Base-by-base conservation (phyloP, 2,888 invertebrate species). In the Drosophila anomalata region DNA sequence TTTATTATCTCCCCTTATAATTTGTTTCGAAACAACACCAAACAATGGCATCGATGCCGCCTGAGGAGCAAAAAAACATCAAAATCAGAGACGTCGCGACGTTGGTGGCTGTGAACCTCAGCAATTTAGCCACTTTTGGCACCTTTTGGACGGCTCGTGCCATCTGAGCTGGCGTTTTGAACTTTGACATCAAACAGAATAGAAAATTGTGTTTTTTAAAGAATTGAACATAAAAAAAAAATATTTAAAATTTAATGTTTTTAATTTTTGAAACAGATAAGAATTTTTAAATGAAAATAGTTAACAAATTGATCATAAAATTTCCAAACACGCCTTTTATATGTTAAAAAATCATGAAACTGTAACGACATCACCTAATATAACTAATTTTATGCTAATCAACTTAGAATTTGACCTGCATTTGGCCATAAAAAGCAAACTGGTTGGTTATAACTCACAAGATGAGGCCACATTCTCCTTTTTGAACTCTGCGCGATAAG, bases 101-200 rank as follows among this genome's bases (percentile, higher is more conserved):
- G 33, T 55, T 39, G 53, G 53, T 53, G 65, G 47, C 63, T 47
- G 33, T 31, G 22, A 61, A 36, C 62, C 52, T 31, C n/a, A 50
- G 33, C 48, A 50, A 66, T 67, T 83, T 73, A 78, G 75, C 76
- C 86, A 68, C 46, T 75, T 85, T 82, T 66, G 80, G 83, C 86
- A 86, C 86, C 83, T 79, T 69, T 51, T 54, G 55, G 51, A 12
- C 22, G 67, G 78, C 81, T 78, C 80, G 81, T 80, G 85, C 82
- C 55, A 63, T 24, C n/a, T 66, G 66, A 54, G 33, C 66, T 55
- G 41, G 33, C 66, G 55, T 46, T 72, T 62, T 79, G 56, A 77
- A 74, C 74, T 74, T 53, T 67, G 54, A 36, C 65, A 63, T 14
- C 12, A 42, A 65, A 51, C 29, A 50, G 20, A 48, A 55, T 52